Evolutionary conservation across 2,888 invertebrate species (phyloP).

Genomic region (Neuroscelio doddi): DNA sequence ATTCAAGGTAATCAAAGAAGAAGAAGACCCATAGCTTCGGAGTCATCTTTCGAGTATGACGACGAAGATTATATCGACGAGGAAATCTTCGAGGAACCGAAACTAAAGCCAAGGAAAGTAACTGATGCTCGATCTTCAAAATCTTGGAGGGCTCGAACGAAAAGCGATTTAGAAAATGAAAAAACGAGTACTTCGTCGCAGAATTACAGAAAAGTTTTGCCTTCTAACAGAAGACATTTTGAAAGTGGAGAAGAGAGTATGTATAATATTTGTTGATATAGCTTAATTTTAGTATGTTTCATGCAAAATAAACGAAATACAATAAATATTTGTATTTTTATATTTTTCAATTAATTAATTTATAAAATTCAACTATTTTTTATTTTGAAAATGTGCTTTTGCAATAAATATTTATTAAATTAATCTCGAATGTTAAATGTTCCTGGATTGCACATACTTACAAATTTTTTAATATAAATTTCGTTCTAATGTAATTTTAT

Average conservation of each 20-base stretch:
- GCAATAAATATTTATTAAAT: too few species aligned
- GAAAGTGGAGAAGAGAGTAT: constrained; percentile 1
- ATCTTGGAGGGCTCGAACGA: not conserved
- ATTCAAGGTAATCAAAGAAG: not conserved
- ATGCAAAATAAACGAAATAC: too few species aligned
- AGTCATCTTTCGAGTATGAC: not conserved
- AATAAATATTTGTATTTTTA: too few species aligned
- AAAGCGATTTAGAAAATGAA: not conserved
- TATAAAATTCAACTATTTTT: too few species aligned
- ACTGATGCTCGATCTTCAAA: not conserved
- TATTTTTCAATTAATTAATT: too few species aligned
- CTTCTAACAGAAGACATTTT: not conserved
- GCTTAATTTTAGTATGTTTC: too few species aligned
- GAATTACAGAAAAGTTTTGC: constrained; percentile 18
- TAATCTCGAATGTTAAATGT: too few species aligned
- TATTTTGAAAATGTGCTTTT: too few species aligned
- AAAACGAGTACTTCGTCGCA: not conserved
- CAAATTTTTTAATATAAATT: too few species aligned
- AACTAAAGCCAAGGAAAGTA: not conserved
- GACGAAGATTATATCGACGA: constrained; percentile 1
- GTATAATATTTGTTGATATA: too few species aligned
- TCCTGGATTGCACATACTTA: too few species aligned
- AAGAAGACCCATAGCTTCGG: constrained; percentile 2
- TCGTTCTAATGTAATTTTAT: too few species aligned
- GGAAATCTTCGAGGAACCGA: constrained; percentile 7